Evolutionary conservation across 2,888 invertebrate genomes (phyloP), one percentile per base, ranked within the genome.

Genomic region (Melieria picta): DNA sequence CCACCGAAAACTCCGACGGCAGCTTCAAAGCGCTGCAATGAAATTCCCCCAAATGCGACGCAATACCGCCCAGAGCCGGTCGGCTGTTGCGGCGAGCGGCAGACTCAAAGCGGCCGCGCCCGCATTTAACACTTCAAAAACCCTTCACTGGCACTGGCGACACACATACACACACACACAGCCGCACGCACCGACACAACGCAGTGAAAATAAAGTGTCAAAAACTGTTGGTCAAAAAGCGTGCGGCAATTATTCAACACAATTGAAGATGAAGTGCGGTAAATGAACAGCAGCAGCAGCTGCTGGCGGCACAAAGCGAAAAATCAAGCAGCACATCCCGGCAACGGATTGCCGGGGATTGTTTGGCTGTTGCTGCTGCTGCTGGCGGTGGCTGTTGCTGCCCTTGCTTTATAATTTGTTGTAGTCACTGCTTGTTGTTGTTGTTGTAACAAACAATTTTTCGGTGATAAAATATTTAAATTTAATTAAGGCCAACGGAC

Each of bases 391-490:
- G 52, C 55, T 10, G n/a, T 61, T 47, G 63, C 45, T 62, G 58
- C 11, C 48, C 66, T 68, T 69, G 69, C 69, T 68, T 61, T 60
- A 46, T 69, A 16, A 7, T 11, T 55, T 73, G 65, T 48, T 43
- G 30, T 63, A 11, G 46, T 47, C 30, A 42, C 43, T 66, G 56
- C n/a, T n/a, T n/a, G 57, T 42, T 58, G 67, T 69, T 62, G 63
- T 58, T 61, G 57, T 77, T 79, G 79, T 69, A 77, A 80, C 78
- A 82, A 82, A 83, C 82, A 83, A 83, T 84, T 84, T 84, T 83
- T 84, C 81, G 79, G 83, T 85, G 82, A 85, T 85, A 84, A 85
- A 85, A 86, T 85, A 86, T 86, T 85, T 86, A 85, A 85, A 85
- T 86, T 85, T 85, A 86, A 85, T 85, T 86, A 86, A 84, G 85